phyloP scores from a whole-genome alignment of 2,888 invertebrate species.

The Ommatoiulus sabulosus region DNA sequence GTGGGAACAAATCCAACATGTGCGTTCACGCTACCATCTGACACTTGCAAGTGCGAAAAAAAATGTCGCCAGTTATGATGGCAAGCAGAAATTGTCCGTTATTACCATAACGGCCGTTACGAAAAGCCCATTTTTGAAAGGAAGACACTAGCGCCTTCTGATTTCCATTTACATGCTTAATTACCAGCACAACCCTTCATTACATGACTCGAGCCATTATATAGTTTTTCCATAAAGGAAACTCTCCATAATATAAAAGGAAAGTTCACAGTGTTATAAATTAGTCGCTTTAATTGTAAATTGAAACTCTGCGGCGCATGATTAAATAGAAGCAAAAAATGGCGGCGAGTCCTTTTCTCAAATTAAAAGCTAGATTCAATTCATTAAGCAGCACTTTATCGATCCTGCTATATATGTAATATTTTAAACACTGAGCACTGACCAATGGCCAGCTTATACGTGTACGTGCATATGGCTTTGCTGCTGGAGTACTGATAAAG shows the following conservation, averaged over 20 bases:
- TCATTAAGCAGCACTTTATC: constrained; percentile 20
- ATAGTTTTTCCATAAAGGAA: background rate
- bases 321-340: constrained; percentile 4
- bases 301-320: background rate
- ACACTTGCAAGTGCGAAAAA: constrained; percentile 26
- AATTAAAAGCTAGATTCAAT: background rate
- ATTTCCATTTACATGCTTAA: constrained; percentile 34
- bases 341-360: background rate
- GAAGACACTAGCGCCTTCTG: background rate
- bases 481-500: background rate
- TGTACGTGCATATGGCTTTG: background rate
- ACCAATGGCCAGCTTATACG: background rate
- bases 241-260: background rate
- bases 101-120: background rate
- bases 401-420: background rate
- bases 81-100: background rate
- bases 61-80: background rate
- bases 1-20: constrained; percentile 28
- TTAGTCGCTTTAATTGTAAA: background rate
- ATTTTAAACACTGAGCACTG: background rate
- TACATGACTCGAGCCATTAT: background rate
- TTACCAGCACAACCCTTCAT: background rate
- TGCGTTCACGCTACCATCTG: constrained; percentile 11
- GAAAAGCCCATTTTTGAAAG: background rate
- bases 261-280: background rate